Conservation (phyloP, 2,113 vertebrate species). For the Rostratula benghalensis region DNA sequence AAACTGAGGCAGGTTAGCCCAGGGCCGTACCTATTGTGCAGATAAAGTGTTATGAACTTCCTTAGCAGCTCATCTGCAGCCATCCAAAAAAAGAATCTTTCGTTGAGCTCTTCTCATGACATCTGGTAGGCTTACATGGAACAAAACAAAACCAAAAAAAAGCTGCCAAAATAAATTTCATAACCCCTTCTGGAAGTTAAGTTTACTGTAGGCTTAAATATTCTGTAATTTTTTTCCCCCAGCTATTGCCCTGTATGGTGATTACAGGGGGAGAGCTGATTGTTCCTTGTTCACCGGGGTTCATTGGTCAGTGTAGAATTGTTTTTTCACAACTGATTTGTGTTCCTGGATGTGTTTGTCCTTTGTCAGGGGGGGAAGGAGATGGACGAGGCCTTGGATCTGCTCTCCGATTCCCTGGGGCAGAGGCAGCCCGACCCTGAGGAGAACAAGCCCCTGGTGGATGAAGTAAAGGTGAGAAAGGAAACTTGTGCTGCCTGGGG, state of each 20-base stretch:
- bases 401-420: slow-evolving; percentile 75
- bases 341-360: neutral
- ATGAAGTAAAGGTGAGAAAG: slow-evolving; percentile 78
- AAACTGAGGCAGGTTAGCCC: neutral
- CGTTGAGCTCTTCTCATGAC: neutral
- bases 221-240: neutral
- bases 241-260: neutral
- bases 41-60: neutral
- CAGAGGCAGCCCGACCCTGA: slow-evolving; percentile 74
- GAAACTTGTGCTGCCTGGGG: neutral
- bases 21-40: neutral
- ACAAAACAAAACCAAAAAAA: neutral
- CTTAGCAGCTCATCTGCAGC: neutral
- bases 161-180: neutral
- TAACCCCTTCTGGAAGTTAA: neutral
- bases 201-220: neutral
- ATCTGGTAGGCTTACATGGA: neutral
- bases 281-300: neutral
- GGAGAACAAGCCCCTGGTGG: slow-evolving; percentile 75
- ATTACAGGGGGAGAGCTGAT: neutral
- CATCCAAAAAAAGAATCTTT: neutral
- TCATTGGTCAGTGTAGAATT: too few relatives aligned
- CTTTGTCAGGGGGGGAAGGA: slow-evolving; percentile 53
- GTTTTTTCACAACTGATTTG: neutral
- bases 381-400: slow-evolving; percentile 74